These are phyloP conservation scores for Picus viridis DNA, from an alignment of 2,797 vertebrate species.

Conservation along the genomic window DNA sequence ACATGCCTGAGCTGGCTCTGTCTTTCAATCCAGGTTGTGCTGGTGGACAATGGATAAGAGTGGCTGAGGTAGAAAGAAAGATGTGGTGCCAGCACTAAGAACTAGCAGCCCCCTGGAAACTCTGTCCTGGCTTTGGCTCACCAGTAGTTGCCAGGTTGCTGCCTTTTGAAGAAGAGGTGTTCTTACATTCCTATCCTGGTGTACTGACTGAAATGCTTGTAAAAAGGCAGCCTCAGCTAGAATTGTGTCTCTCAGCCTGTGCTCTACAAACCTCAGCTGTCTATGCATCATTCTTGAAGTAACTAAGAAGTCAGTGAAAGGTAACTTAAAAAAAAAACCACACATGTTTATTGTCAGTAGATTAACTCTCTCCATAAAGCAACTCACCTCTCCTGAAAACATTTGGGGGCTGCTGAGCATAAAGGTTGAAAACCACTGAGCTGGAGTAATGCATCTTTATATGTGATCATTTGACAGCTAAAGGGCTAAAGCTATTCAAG, in stretches of 20 bases:
- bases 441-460: slow-evolving; percentile 52
- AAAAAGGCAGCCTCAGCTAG: slow-evolving; percentile 25
- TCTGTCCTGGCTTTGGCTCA: not conserved
- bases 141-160: not conserved
- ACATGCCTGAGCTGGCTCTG: not conserved
- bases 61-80: not conserved
- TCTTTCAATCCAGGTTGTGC: not conserved
- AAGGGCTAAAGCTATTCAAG: slow-evolving; percentile 55
- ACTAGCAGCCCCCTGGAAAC: not conserved
- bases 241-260: not conserved
- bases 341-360: slow-evolving; percentile 1
- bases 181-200: slow-evolving; percentile 24
- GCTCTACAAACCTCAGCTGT: not conserved
- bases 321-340: slow-evolving; percentile 10
- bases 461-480: slow-evolving; percentile 54
- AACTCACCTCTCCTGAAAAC: slow-evolving; percentile 19
- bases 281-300: not conserved
- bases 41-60: not conserved
- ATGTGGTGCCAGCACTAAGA: not conserved
- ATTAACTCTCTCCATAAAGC: slow-evolving; percentile 6
- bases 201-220: not conserved
- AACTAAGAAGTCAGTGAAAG: slow-evolving; percentile 43
- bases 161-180: slow-evolving; percentile 25
- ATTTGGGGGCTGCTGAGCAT: slow-evolving; percentile 2
- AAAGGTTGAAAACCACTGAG: slow-evolving; percentile 55